Percentiles rank a stretch among this genome's conserved stretches.
phyloP scores from a whole-genome alignment of 2,113 vertebrate species.

The Puffinus mauretanicus region DNA sequence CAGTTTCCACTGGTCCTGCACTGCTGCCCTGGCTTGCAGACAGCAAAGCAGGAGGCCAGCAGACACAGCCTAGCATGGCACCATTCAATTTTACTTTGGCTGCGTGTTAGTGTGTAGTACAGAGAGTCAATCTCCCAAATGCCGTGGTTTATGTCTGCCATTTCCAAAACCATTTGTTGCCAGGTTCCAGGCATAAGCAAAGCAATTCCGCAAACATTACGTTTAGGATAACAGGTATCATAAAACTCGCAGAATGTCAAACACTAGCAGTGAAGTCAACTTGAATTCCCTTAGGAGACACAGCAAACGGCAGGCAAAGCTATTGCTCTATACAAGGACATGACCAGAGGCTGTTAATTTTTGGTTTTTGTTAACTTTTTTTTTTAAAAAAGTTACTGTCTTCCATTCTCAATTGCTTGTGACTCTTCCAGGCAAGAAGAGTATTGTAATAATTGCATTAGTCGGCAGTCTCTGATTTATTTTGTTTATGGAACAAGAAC shows the following conservation, averaged over 20 bases:
- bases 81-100: accelerated
- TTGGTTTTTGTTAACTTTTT: no score
- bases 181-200: constrained; percentile 5
- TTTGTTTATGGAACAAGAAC: neutral
- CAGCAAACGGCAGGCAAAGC: neutral
- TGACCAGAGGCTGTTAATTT: neutral
- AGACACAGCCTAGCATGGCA: neutral
- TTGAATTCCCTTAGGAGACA: constrained; percentile 1
- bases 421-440: constrained; percentile 6
- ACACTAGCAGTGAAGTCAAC: neutral
- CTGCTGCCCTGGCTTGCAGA: neutral
- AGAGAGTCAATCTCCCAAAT: neutral
- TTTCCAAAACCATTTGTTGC: constrained; percentile 35
- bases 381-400: neutral
- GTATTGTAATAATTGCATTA: neutral
- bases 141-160: neutral
- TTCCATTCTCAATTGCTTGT: neutral
- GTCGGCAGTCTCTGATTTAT: neutral
- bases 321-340: neutral
- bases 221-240: constrained; percentile 18
- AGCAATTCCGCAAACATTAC: constrained; percentile 18
- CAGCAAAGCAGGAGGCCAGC: neutral
- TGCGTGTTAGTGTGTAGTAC: no score
- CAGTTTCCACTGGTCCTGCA: neutral
- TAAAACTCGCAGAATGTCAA: neutral